Percentiles rank a stretch among this genome's conserved stretches.
These are phyloP conservation scores for Bellardia pandia DNA, from an alignment of 2,888 invertebrate genomes.

Conservation along the genomic window DNA sequence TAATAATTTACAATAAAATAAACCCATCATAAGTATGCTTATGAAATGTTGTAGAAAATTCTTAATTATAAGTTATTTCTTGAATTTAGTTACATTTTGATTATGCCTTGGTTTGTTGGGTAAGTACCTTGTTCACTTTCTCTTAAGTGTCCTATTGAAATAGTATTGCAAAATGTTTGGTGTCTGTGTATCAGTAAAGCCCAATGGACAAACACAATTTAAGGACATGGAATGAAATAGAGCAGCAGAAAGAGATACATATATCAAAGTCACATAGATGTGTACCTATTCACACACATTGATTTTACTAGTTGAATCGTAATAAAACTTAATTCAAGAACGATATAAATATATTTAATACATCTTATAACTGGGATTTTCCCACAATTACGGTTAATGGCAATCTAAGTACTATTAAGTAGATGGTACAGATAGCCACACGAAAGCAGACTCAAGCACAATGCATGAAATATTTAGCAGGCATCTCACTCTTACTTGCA, in stretches of 20 bases:
- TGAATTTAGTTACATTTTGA: no score
- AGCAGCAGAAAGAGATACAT: background rate
- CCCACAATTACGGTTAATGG: constrained; percentile 37
- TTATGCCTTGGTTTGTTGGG: no score
- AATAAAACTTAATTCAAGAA: constrained; percentile 14
- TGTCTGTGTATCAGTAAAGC: constrained; percentile 18
- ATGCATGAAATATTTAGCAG: constrained; percentile 1
- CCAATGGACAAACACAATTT: constrained; percentile 9
- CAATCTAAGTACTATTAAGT: background rate
- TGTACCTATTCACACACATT: background rate
- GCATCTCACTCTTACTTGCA: constrained; percentile 9
- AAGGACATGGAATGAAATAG: background rate
- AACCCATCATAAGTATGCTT: no score
- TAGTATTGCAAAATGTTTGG: constrained; percentile 10
- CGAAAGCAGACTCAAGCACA: background rate
- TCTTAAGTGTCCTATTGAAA: constrained; percentile 20
- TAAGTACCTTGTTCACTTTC: constrained; percentile 8
- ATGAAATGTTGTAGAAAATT: no score
- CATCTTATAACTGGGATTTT: constrained; percentile 50
- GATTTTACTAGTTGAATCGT: constrained; percentile 21
- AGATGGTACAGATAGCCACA: constrained; percentile 22
- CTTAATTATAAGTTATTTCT: no score
- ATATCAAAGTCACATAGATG: background rate
- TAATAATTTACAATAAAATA: no score
- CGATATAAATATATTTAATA: constrained; percentile 29